Evolutionary conservation across 2,888 invertebrate genomes (phyloP), one percentile per base, ranked within the genome.

Genomic region (Pachymerium ferrugineum): DNA sequence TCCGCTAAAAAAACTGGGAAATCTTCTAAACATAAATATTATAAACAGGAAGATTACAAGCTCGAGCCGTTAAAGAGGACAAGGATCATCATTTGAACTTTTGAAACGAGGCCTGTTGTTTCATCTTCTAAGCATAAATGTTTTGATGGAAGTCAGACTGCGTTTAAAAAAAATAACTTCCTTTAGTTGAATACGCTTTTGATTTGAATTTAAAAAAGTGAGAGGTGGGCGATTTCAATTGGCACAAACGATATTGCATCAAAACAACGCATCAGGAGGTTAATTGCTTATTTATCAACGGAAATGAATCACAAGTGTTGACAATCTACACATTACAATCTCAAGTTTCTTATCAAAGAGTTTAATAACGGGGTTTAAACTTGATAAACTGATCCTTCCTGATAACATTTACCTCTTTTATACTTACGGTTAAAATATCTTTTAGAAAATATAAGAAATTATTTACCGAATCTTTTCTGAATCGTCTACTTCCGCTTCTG

Each of bases 401-500:
- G 35, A 35, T 35, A 14, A 10, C 8, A 35, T 14, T 35, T 10
- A 10, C 14, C 8, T 35, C 35, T 35, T 10, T 35, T 8, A 35
- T 8, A 35, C 10, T 35, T 35, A 8, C 8, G 14, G 14, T 10
- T 35, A 8, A 8, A 10, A 14, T 35, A 35, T 10, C 14, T 35
- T 35, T 35, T 35, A 35, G 14, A 10, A 10, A 35, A 35, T 25
- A 68, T 25, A 10, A 1, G 12, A 68, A 68, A 54, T 3, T 14
- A 68, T 71, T 73, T 73, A 74, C 76, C 71, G 74, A n/a, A 69
- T 72, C 74, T 33, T 76, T 76, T 54, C 73, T 76, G 77, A 80
- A 81, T 72, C 81, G 77, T 62, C 80, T 77, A 75, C 81, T 82
- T 72, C 93, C 94, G 76, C 91, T 92, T 74, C 94, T 86, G 79